These are phyloP conservation scores for Acanthopleura granulata DNA, from an alignment of 2,888 invertebrate genomes.

Conservation along the genomic window DNA sequence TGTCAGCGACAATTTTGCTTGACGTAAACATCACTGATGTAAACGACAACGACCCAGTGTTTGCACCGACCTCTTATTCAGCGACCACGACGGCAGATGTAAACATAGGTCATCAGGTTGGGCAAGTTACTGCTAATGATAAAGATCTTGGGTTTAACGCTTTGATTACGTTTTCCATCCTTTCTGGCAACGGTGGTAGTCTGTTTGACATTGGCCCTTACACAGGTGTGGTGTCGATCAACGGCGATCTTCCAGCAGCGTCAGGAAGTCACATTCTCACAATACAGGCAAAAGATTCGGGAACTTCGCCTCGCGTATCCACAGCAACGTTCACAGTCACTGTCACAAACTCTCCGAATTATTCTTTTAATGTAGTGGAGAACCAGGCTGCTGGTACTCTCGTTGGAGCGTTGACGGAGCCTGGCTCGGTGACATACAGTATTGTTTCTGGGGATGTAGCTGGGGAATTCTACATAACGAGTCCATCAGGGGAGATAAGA, in stretches of 20 bases:
- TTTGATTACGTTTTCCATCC: background rate
- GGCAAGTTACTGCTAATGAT: background rate
- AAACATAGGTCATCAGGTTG: background rate
- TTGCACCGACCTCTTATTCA: background rate
- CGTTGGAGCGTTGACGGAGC: background rate
- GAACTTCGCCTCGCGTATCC: background rate
- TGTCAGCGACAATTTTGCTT: background rate
- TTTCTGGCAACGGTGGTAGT: background rate
- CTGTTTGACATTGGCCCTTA: background rate
- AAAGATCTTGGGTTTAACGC: constrained; percentile 11
- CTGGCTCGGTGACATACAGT: background rate
- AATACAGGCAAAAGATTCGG: background rate
- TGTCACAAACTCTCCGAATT: background rate
- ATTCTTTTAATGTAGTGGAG: background rate
- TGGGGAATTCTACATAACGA: background rate
- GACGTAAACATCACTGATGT: background rate
- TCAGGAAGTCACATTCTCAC: background rate
- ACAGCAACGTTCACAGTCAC: background rate
- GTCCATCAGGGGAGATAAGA: background rate
- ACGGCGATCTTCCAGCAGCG: constrained; percentile 3
- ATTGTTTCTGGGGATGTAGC: background rate
- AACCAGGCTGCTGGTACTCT: background rate
- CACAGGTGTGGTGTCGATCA: constrained; percentile 1
- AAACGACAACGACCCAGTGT: constrained; percentile 6
- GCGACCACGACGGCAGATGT: background rate